These are phyloP conservation scores for Drosophila varians DNA, from an alignment of 1,140 invertebrate genomes.

Conservation along the genomic window DNA sequence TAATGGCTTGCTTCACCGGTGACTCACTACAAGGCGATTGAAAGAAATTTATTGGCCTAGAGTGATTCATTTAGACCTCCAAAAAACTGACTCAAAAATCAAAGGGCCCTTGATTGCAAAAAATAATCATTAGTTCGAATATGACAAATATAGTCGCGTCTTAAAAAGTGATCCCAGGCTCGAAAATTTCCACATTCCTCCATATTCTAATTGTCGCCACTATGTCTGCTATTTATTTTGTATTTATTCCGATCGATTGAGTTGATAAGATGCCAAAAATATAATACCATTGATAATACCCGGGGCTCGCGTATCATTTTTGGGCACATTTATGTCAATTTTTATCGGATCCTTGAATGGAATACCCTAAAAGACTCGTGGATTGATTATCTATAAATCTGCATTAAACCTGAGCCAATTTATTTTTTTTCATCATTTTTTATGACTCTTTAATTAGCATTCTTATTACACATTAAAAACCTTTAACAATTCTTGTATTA, in stretches of 20 bases:
- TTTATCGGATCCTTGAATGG: no score
- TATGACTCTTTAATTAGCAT: no score
- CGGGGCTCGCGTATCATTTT: conserved; percentile 18
- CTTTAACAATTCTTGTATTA: no score
- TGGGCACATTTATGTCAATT: no score
- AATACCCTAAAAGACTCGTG: no score
- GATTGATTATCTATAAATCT: no score
- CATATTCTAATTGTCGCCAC: conserved; percentile 32
- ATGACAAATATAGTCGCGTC: conserved; percentile 28
- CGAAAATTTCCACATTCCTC: conserved; percentile 23
- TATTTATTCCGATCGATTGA: conserved; percentile 37
- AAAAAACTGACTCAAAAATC: conserved; percentile 5
- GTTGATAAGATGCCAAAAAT: conserved; percentile 41
- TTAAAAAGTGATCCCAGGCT: neutral
- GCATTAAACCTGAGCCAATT: no score
- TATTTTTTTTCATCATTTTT: no score
- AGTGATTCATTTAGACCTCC: conserved; percentile 11
- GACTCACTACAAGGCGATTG: conserved; percentile 18
- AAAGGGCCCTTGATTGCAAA: no score
- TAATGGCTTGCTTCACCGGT: neutral
- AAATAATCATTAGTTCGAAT: neutral
- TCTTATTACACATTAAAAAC: no score
- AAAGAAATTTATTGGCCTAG: no score
- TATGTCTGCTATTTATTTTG: conserved; percentile 13
- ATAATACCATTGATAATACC: conserved; percentile 33